These are phyloP conservation scores for Elysia crispata DNA, from an alignment of 2,888 invertebrate genomes.

Conservation along the genomic window DNA sequence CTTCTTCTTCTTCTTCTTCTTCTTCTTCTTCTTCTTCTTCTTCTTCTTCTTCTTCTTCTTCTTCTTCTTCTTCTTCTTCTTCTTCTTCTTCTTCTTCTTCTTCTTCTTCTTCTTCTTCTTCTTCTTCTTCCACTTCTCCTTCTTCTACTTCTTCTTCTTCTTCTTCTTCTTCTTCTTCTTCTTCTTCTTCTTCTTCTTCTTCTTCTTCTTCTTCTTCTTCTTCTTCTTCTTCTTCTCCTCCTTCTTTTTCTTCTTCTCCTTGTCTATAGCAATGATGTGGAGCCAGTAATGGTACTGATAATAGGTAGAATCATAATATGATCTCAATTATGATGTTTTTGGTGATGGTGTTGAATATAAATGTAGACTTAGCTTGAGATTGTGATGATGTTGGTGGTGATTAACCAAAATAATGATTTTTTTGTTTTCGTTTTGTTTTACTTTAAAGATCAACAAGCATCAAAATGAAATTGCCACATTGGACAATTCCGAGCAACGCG, in stretches of 20 bases:
- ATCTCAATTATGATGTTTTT: too few relatives aligned
- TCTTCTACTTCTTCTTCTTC: not conserved
- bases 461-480: too few relatives aligned
- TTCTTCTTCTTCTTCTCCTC: not conserved
- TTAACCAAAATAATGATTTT: too few relatives aligned
- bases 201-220: not conserved
- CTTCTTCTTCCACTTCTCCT: not conserved
- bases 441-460: too few relatives aligned
- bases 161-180: conserved; percentile 5
- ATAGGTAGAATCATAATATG: too few relatives aligned
- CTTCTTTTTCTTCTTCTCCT: not conserved
- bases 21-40: conserved; percentile 22
- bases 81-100: conserved; percentile 6
- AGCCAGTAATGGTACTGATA: not conserved
- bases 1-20: conserved; percentile 24
- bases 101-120: conserved; percentile 2
- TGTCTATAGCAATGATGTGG: not conserved
- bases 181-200: conserved; percentile 15
- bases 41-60: conserved; percentile 5
- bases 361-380: too few relatives aligned
- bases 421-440: too few relatives aligned
- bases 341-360: too few relatives aligned
- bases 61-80: not conserved
- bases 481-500: too few relatives aligned
- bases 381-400: too few relatives aligned